Percentiles rank a stretch among this genome's conserved stretches.
phyloP scores from a whole-genome alignment of 2,888 invertebrate genomes.

The Dynastes grantii region DNA sequence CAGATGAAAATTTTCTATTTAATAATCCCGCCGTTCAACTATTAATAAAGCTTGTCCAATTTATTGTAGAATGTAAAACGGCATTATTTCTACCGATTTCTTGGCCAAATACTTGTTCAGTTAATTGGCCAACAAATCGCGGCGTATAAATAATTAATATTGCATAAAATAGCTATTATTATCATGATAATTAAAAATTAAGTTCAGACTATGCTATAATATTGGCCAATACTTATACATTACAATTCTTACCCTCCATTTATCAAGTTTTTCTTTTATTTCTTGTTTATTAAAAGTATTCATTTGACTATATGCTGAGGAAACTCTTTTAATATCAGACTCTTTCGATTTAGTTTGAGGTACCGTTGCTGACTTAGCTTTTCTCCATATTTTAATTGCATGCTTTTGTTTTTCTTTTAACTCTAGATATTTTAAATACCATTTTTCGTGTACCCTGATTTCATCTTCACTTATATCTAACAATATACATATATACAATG shows the following conservation, averaged over 20 bases:
- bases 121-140: too few relatives aligned
- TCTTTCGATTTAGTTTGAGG: constrained; percentile 13
- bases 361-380: constrained; percentile 57
- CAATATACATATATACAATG: constrained; percentile 15
- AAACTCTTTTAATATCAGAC: constrained; percentile 14
- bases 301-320: constrained; percentile 33
- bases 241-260: constrained; percentile 61
- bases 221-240: too few relatives aligned
- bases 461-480: constrained; percentile 66
- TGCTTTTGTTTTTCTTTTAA: constrained; percentile 69
- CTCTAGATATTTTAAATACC: constrained; percentile 71
- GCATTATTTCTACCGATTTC: too few relatives aligned
- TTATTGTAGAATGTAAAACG: too few relatives aligned
- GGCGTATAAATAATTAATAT: too few relatives aligned
- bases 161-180: too few relatives aligned
- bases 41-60: too few relatives aligned
- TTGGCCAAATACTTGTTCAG: too few relatives aligned
- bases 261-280: constrained; percentile 58
- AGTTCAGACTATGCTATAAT: too few relatives aligned
- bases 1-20: too few relatives aligned
- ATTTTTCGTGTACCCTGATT: constrained; percentile 71
- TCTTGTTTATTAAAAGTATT: constrained; percentile 49
- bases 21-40: too few relatives aligned
- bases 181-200: too few relatives aligned
- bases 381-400: constrained; percentile 70